Evolutionary conservation across 2,888 invertebrate species (phyloP).

Genomic region (Brachyopa scutellaris): DNA sequence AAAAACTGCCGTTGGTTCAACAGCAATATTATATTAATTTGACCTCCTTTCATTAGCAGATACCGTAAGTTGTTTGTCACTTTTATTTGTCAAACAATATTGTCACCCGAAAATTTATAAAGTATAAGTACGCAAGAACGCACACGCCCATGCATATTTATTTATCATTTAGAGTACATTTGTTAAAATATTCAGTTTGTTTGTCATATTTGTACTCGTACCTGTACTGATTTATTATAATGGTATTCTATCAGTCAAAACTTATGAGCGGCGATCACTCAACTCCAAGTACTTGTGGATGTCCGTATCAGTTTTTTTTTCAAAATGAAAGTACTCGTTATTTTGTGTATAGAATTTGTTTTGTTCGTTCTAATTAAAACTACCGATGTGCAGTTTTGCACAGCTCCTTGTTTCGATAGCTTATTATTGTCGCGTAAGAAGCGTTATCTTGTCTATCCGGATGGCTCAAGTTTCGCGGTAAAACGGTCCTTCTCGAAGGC

Average conservation of each 20-base stretch:
- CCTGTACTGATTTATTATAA: not conserved
- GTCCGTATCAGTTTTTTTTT: no score
- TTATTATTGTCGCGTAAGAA: slow-evolving; percentile 24
- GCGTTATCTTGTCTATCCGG: slow-evolving; percentile 18
- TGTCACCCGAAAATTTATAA: not conserved
- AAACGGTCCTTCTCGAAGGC: slow-evolving; percentile 47
- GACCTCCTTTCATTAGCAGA: no score
- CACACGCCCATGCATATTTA: not conserved
- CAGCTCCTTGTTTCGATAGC: not conserved
- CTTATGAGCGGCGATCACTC: not conserved
- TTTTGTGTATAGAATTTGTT: not conserved
- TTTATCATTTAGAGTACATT: slow-evolving; percentile 5
- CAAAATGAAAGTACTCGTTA: slow-evolving; percentile 10
- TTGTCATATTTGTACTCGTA: not conserved
- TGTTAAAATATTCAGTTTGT: not conserved
- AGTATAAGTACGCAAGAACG: not conserved
- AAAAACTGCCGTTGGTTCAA: no score
- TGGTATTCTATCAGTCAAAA: not conserved
- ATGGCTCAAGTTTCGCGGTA: slow-evolving; percentile 35
- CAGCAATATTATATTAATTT: no score
- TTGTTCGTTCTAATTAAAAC: not conserved
- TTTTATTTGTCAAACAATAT: not conserved
- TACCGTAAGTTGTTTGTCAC: no score
- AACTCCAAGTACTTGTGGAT: not conserved
- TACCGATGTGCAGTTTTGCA: no score